Percentiles rank a stretch among this genome's conserved stretches.
Conservation (phyloP, 2,888 invertebrate genomes). For the Imbricaverruca yamaguchii region DNA sequence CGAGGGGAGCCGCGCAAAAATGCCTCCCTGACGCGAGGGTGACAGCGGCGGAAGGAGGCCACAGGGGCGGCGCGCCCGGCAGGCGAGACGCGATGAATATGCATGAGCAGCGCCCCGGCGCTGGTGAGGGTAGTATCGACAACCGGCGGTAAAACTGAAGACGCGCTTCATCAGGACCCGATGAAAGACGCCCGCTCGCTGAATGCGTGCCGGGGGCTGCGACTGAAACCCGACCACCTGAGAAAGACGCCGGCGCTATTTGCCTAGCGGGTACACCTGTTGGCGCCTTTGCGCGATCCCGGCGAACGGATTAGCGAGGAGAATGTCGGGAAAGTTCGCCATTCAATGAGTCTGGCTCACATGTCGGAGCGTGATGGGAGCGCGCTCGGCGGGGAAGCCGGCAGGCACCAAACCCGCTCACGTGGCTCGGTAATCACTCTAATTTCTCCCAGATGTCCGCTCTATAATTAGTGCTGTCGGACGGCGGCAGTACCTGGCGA, state of each 20-base stretch:
- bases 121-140: background rate
- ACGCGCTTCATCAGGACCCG: background rate
- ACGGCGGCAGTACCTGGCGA: too few species aligned
- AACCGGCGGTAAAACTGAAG: constrained; percentile 2
- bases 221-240: background rate
- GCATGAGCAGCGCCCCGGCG: background rate
- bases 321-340: background rate
- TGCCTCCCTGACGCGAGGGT: background rate
- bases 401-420: background rate
- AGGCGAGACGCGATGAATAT: constrained; percentile 1
- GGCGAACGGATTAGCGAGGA: background rate
- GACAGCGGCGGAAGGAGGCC: background rate
- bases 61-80: background rate
- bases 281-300: background rate
- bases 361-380: background rate
- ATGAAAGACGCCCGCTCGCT: background rate
- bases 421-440: background rate
- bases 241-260: background rate
- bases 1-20: constrained; percentile 19
- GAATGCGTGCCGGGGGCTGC: background rate
- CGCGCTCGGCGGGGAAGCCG: background rate
- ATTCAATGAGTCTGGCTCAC: background rate
- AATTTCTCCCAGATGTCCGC: constrained; percentile 1
- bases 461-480: too few species aligned
- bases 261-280: constrained; percentile 3